Base-by-base conservation (phyloP, 2,113 vertebrate genomes). In the Cyprinus carpio region DNA sequence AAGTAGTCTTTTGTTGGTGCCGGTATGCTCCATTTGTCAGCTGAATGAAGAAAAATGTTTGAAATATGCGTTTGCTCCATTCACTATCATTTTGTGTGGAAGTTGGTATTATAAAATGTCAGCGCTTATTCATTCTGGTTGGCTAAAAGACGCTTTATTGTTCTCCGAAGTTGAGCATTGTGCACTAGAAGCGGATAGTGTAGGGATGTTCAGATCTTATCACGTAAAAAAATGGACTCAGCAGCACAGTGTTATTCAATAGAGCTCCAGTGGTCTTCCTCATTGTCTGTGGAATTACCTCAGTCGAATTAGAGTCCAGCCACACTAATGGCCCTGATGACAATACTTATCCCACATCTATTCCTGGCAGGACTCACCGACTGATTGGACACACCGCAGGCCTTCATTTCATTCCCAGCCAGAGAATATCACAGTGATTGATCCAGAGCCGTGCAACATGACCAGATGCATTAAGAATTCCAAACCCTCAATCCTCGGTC, bases 251-350 rank as follows among this genome's bases (percentile, higher is more conserved):
- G 80, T 71, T 84, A 84, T 88, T 81, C 82, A 86, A 56, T 58
- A 72, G 76, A 58, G 81, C 83, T 80, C 81, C 46, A 80, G 46
- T 54, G 72, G 67, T 82, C 46, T 64, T 51, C 16, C 62, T 75
- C 76, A 81, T 82, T 88, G 78, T 89, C 84, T 85, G 65, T 78
- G 75, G 82, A 86, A 87, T 86, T 86, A 82, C 75, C 81, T 71
- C 65, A 85, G 40, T 69, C 85, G 51, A 87, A 60, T 85, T 87
- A 58, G 81, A 86, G 75, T 86, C 84, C 77, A 87, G 51, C 40
- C 64, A 65, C 79, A 82, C 77, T 89, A 87, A 88, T 83, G 71
- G 72, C 29, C 75, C 64, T 85, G 84, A 89, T 89, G 90, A 86
- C 82, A 83, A 87, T 84, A 84, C 72, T 86, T 84, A 86, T 84